Base-by-base conservation (phyloP, 35 echinoderm and acorn worm genomes). In the Holothuria glaberrima region DNA sequence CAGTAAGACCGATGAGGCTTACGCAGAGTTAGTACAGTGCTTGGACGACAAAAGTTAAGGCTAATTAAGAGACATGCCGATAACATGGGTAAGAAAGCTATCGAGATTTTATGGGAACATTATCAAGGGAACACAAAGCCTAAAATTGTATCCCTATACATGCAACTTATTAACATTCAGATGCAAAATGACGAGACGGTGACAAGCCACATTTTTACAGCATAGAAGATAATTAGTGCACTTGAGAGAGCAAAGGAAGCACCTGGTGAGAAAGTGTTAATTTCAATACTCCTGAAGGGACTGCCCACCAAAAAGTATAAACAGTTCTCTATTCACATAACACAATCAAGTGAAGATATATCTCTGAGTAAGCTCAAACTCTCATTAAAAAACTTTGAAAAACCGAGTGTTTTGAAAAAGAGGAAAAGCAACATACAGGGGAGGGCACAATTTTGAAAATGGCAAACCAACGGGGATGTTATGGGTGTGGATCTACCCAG, bases 61-160 rank as follows among this genome's bases (percentile, higher is more conserved):
- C 71, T 92, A 29, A 92, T 75, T 2, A 92, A 88, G 31, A 68
- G 80, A 61, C 81, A 92, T n/a, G 82, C 90, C 3, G 48, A 62
- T n/a, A 72, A 92, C 38, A 41, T 88, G 80, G 91, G 71, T 9
- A 86, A 80, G 36, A 80, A 80, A 46, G 75, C 83, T 33, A 50
- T 88, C 4, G 18, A 68, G 54, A 92, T 88, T 73, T 92, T n/a
- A 44, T 5, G 85, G 14, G 68, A 87, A 18, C 91, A 92, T 88
- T 92, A 92, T 60, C 69, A 44, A 58, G 71, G 83, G 18, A 77
- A 61, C 24, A 69, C 70, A 30, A 92, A 92, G 56, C 88, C 88
- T 19, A 72, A 69, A 60, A 75, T 89, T 89, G 71, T 88, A 5
- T 73, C 38, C 20, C 32, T 29, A 46, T 61, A 86, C 29, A 62